phyloP scores from a whole-genome alignment of 1,140 invertebrate genomes.

The Caenorhabditis latens region DNA sequence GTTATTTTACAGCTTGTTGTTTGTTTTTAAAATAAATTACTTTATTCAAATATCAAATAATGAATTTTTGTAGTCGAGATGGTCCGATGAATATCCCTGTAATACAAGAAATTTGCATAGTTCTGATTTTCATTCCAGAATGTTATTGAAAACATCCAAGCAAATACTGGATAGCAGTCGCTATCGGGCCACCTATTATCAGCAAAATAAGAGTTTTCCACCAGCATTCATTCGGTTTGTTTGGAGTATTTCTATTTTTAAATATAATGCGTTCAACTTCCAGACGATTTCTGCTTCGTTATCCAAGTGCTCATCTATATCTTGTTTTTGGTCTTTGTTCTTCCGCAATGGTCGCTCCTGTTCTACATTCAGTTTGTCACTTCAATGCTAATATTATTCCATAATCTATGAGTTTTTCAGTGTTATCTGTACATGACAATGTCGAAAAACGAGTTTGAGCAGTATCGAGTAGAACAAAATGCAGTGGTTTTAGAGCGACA shows the following conservation, averaged over 20 bases:
- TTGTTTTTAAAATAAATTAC: not conserved
- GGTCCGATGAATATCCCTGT: not conserved
- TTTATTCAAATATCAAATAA: not conserved
- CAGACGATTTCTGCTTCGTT: constrained; percentile 64
- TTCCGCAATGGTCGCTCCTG: constrained; percentile 54
- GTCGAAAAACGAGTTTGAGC: constrained; percentile 59
- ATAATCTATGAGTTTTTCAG: constrained; percentile 6
- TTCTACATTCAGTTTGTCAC: constrained; percentile 27
- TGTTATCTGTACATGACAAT: constrained; percentile 62
- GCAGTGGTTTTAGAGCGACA: constrained; percentile 59
- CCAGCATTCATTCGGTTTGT: constrained; percentile 62
- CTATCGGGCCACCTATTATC: constrained; percentile 62
- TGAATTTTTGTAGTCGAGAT: not conserved
- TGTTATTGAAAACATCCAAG: constrained; percentile 11
- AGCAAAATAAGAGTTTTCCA: constrained; percentile 50
- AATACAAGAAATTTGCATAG: not conserved
- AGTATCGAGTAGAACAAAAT: constrained; percentile 56
- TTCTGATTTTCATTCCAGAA: not conserved
- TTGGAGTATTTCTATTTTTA: not conserved
- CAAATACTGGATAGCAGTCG: not conserved
- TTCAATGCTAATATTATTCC: not conserved
- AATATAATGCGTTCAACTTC: not conserved
- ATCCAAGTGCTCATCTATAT: constrained; percentile 61
- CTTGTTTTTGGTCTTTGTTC: constrained; percentile 57
- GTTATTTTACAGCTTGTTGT: not conserved